Evolutionary conservation across 2,113 vertebrate genomes (phyloP), one percentile per base, ranked within the genome.

Genomic region (Trichomycterus rosablanca): DNA sequence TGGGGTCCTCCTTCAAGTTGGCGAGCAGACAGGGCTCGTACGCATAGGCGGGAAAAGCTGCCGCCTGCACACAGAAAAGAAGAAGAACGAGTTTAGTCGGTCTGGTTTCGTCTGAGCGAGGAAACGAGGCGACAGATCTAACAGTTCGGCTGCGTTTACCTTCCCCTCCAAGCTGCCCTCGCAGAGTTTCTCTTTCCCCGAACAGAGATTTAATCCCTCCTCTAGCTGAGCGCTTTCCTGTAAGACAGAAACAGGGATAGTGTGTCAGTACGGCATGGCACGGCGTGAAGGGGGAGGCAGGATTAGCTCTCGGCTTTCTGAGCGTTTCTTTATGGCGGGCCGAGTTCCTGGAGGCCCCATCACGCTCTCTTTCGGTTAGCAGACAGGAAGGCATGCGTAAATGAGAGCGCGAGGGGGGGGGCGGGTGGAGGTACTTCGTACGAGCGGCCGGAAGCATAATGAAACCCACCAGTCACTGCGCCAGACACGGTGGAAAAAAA

Each of bases 1-100:
- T 43, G 18, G 61, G 62, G 40, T 61, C 61, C 20, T 64, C 73
- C 53, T 74, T 74, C n/a, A 74, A 24, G 57, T 48, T 64, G 56
- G 68, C 9, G 35, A 65, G 42, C 30, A 71, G 28, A 43, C 28
- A 66, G 4, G 64, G 66, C 19, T 71, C 52, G n/a, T 65, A 63
- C 20, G 26, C 51, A 8, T 62, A 65, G 19, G 16, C 20, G 7
- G 60, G 64, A 16, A 46, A 49, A 20, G 57, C 53, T 2, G 35
- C 45, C 15, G 3, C 55, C 63, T 8, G 34, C 37, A 7, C 55
- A 67, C 68, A 34, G 34, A 28, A 61, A 8, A 18, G 44, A 64
- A 8, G 45, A 43, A 58, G 45, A 64, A n/a, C 57, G 7, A 37
- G 30, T 45, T 42, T 8, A n/a, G 39, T 57, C 14, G 54, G n/a